A percentile compares a stretch with the other conserved stretches of the same genome.
Evolutionary conservation across 2,113 vertebrate genomes (phyloP).

Genomic region (Sigmodon hispidus): DNA sequence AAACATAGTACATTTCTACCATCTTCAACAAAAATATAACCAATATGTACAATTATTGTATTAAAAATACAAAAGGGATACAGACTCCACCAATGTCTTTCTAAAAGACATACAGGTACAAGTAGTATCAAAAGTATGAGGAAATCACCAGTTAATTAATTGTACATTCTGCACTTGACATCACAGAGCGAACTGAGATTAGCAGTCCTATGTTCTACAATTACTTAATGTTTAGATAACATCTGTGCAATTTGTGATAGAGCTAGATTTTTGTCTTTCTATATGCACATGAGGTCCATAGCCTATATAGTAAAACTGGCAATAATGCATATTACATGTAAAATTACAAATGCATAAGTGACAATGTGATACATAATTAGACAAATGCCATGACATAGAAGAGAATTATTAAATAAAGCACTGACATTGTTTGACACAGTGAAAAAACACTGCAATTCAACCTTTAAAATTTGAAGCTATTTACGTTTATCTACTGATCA

Average conservation of each 20-base stretch:
- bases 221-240: slow-evolving; percentile 97
- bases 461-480: slow-evolving; percentile 91
- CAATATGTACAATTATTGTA: slow-evolving; percentile 99
- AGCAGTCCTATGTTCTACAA: slow-evolving; percentile 98
- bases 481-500: slow-evolving; percentile 96
- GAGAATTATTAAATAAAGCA: slow-evolving; percentile 93
- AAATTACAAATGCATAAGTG: slow-evolving; percentile 96
- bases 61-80: slow-evolving; percentile 99
- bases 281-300: slow-evolving; percentile 94
- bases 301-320: slow-evolving; percentile 92
- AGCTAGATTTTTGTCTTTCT: slow-evolving; percentile 91
- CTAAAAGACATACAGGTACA: slow-evolving; percentile 99
- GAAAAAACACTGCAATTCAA: slow-evolving; percentile 96
- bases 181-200: slow-evolving; percentile 96
- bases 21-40: slow-evolving; percentile 99
- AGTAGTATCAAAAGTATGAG: slow-evolving; percentile 99
- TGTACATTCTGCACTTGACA: slow-evolving; percentile 99
- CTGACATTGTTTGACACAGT: slow-evolving; percentile 95
- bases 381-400: slow-evolving; percentile 90
- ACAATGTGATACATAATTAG: slow-evolving; percentile 92
- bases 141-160: slow-evolving; percentile 99
- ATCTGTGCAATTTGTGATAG: slow-evolving; percentile 95
- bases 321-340: slow-evolving; percentile 94
- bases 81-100: slow-evolving; percentile 99
- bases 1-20: slow-evolving; percentile 99